Base-by-base conservation (phyloP, 2,797 vertebrate species). In the Sebastes wilsoni region DNA sequence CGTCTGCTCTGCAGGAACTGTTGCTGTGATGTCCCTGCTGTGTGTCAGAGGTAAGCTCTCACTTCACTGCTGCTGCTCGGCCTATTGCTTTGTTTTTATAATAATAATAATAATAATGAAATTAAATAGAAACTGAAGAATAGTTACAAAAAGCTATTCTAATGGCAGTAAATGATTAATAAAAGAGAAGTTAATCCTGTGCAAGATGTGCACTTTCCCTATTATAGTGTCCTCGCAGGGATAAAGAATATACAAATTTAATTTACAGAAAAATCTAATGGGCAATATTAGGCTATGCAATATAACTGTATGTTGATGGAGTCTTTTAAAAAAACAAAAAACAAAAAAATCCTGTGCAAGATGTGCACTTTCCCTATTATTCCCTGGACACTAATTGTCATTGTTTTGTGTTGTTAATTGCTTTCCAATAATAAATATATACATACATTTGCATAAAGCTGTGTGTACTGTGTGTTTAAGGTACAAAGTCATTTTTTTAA, bases 11-110 rank as follows among this genome's bases (percentile, higher is more conserved):
- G 81, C 66, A 82, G 65, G 69, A 87, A 89, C 82, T 87, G 92
- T 85, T 85, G 90, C 88, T 32, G 89, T 74, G n/a, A 96, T 96
- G 95, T 95, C 95, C 27, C 94, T 96, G 80, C 93, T 96, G 74
- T 96, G 95, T 75, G 94, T 96, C 82, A 88, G 94, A 94, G 95
- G 95, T 95, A 88, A 89, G 94, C 8, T 25, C 69, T 74, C 59
- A 56, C 23, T 3, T 9, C 38, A 20, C 2, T 6, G 6, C 73
- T 59, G 20, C 82, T 71, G 34, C 25, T 16, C 2, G 2, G 11
- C 2, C 6, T 11, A 1, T 10, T 68, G 10, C 7, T n/a, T 18
- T 60, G 8, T 20, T 6, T 23, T 38, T 38, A 13, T 7, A 8
- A 6, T 22, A n/a, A 65, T 1, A 9, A 13, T 22, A n/a, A 69